These are phyloP conservation scores for Elaphurus davidianus DNA, from an alignment of 2,113 vertebrate species.

Conservation along the genomic window DNA sequence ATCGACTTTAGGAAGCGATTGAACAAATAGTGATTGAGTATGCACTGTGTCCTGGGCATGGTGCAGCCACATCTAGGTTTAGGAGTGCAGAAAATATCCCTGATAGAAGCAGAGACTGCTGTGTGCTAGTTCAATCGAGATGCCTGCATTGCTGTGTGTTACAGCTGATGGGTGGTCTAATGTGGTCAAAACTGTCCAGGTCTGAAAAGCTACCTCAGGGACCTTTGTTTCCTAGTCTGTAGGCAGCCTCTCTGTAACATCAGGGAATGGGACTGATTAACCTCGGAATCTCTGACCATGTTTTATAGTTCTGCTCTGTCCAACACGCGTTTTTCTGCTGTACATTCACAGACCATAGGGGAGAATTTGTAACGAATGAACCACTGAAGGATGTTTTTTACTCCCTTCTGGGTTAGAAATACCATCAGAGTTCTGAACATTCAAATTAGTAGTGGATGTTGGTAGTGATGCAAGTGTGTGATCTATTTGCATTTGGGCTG, in stretches of 20 bases:
- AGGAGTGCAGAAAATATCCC: rapidly evolving
- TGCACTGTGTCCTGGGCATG: rapidly evolving
- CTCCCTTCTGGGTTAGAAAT: not conserved
- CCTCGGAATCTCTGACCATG: too few species aligned
- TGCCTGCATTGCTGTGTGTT: rapidly evolving
- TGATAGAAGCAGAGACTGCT: not conserved
- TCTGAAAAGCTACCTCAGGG: rapidly evolving
- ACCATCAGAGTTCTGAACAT: not conserved
- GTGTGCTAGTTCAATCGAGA: rapidly evolving
- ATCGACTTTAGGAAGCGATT: rapidly evolving
- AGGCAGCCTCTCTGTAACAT: rapidly evolving
- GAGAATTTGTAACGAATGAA: not conserved
- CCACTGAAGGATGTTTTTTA: not conserved
- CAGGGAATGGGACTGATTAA: rapidly evolving
- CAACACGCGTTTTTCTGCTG: rapidly evolving
- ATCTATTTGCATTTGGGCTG: not conserved
- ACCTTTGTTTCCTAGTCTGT: not conserved
- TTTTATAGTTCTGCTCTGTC: not conserved
- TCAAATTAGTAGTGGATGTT: not conserved
- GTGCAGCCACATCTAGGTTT: not conserved
- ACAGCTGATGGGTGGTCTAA: rapidly evolving
- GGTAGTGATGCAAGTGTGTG: rapidly evolving
- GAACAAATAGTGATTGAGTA: not conserved
- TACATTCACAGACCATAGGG: rapidly evolving
- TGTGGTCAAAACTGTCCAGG: rapidly evolving